Evolutionary conservation across 2,113 vertebrate genomes (phyloP).

Genomic region (Sturnus vulgaris): DNA sequence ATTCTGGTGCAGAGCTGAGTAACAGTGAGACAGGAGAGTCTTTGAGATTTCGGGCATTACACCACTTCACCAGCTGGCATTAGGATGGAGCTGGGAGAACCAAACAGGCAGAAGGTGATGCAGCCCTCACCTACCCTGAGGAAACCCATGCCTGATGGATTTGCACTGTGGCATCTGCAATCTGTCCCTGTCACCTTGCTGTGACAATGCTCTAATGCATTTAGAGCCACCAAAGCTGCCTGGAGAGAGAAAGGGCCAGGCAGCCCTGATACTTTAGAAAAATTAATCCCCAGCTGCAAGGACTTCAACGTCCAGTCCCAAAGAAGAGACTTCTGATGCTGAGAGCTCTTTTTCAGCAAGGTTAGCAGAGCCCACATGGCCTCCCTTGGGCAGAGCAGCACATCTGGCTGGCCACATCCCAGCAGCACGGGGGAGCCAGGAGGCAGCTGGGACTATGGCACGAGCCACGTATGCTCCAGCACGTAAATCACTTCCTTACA

Average conservation of each 20-base stretch:
- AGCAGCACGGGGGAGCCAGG: neutral
- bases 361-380: neutral
- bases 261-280: neutral
- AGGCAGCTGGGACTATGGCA: neutral
- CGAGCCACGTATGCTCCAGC: neutral
- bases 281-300: neutral
- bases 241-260: neutral
- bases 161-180: neutral
- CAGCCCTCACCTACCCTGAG: neutral
- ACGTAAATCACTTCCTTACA: neutral
- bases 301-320: neutral
- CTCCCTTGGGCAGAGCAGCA: neutral
- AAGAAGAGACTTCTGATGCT: neutral
- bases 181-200: neutral
- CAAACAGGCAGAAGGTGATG: neutral
- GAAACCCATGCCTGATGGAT: neutral
- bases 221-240: neutral
- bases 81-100: neutral
- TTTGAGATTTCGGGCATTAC: neutral
- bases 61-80: neutral
- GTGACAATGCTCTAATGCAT: neutral
- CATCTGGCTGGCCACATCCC: neutral
- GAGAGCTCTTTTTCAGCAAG: neutral
- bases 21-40: neutral
- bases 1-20: neutral